Evolutionary conservation across 2,888 invertebrate species (phyloP), one percentile per base, ranked within the genome.

Genomic region (Cabera pusaria): DNA sequence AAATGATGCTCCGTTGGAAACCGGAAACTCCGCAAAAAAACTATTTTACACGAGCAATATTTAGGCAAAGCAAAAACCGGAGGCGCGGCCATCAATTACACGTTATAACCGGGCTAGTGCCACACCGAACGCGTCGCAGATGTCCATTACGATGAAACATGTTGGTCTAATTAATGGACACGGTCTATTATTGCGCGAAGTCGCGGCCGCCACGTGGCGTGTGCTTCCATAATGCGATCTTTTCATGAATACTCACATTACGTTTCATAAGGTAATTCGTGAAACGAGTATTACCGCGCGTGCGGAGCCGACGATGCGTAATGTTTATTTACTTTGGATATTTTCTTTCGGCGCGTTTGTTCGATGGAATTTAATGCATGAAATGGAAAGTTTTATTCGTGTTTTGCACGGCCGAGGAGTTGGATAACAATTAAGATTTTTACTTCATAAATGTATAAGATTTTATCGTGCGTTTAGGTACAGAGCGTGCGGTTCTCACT

Each of bases 61-160:
- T 66, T 59, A 62, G 61, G 56, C 53, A 56, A 56, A 60, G 61
- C 61, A 62, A 68, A 67, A 66, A 64, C 53, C 31, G 48, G 51
- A 51, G 50, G 59, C 54, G 49, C 56, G 49, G 55, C 64, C 66
- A 70, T 72, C 70, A 71, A 64, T 64, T 60, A 63, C 58, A 57
- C 47, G 56, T 56, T 59, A 62, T 56, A 57, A 52, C 51, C 41
- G 48, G 38, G 35, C 33, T 47, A 45, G 40, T 32, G 25, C 23
- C 47, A 49, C 59, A 53, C 56, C 44, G 59, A 55, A 53, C 58
- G 62, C 66, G 72, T 71, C 78, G 64, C 70, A 68, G 56, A 73
- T 72, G 73, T 75, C 74, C 77, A 83, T 84, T 80, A 79, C 75
- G 67, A 78, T 78, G 77, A 77, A 79, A 79, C 80, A 79, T 74